Conservation (phyloP, 2,797 vertebrate genomes). For the Telmatherina bonti region DNA sequence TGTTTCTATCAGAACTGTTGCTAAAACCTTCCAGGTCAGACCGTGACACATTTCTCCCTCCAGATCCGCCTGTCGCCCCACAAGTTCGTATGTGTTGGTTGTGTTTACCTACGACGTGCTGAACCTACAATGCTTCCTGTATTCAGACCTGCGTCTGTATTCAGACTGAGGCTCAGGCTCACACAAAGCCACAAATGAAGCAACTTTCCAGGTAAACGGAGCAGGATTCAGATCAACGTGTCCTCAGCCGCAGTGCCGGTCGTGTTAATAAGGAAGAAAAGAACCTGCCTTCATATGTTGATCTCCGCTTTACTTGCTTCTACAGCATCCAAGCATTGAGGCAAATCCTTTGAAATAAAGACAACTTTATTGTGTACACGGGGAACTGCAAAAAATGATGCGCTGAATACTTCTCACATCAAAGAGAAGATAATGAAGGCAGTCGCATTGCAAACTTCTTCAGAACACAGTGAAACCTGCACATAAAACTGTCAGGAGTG, state of each 20-base stretch:
- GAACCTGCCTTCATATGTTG: conserved; percentile 23
- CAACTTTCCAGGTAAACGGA: too few species aligned
- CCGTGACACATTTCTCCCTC: too few species aligned
- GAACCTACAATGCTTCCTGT: too few species aligned
- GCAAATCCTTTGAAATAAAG: conserved; percentile 34
- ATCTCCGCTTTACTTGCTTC: conserved; percentile 31
- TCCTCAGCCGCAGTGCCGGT: not conserved
- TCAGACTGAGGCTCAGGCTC: too few species aligned
- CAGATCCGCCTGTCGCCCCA: too few species aligned
- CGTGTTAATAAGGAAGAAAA: not conserved
- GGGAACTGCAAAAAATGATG: conserved; percentile 8
- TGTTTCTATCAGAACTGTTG: too few species aligned
- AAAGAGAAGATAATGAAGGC: conserved; percentile 18
- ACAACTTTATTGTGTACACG: conserved; percentile 6
- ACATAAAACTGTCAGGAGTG: conserved; percentile 1
- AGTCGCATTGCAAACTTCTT: conserved; percentile 5
- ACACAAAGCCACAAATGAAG: too few species aligned
- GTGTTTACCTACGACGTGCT: too few species aligned
- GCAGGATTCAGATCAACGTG: too few species aligned
- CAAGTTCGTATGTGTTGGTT: too few species aligned
- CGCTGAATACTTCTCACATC: conserved; percentile 26
- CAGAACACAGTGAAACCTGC: conserved; percentile 3
- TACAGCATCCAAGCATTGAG: conserved; percentile 6
- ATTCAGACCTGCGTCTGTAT: too few species aligned
- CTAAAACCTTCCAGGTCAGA: too few species aligned